Conservation (phyloP, 2,888 invertebrate genomes). For the Drosophila cognata region DNA sequence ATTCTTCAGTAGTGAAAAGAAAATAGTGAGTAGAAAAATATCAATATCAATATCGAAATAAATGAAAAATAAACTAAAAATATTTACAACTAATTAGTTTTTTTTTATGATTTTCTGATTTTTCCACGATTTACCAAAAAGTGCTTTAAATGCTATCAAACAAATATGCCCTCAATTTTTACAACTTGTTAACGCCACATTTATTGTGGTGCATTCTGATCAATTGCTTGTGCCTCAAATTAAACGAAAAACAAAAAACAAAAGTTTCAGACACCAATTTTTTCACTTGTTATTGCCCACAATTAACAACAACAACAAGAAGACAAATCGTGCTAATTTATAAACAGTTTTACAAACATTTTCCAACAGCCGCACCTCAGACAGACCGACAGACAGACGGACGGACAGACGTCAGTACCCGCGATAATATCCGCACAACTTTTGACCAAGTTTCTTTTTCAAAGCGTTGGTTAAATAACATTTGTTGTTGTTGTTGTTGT, state of each 20-base stretch:
- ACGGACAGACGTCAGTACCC: background rate
- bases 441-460: constrained; percentile 70
- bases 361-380: constrained; percentile 26
- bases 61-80: background rate
- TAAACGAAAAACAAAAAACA: background rate
- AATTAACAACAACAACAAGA: constrained; percentile 23
- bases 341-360: constrained; percentile 53
- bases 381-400: constrained; percentile 2
- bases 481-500: constrained; percentile 38
- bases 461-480: constrained; percentile 65
- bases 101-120: background rate
- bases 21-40: too few relatives aligned
- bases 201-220: background rate
- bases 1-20: too few relatives aligned
- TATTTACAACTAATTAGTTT: background rate
- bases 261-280: constrained; percentile 4
- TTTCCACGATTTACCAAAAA: background rate
- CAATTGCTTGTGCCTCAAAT: background rate
- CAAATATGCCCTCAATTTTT: background rate
- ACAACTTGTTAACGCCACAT: background rate
- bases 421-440: constrained; percentile 61
- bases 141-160: background rate
- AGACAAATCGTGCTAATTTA: constrained; percentile 69
- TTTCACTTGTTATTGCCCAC: constrained; percentile 21
- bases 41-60: background rate